phyloP scores from a whole-genome alignment of 2,888 invertebrate genomes.

The Drosophila emarginata region DNA sequence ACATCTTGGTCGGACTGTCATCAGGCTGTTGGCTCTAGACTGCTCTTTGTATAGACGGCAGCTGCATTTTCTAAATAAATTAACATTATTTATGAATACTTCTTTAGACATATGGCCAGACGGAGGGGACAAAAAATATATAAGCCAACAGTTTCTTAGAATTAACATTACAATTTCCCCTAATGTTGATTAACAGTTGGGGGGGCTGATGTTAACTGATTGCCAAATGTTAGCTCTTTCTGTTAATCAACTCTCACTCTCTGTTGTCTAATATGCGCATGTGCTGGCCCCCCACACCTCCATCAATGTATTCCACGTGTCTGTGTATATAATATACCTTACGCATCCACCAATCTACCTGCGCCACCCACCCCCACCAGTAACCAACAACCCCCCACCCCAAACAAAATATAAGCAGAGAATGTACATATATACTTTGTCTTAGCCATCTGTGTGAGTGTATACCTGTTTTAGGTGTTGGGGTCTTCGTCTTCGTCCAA shows the following conservation, averaged over 20 bases:
- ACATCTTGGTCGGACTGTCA: constrained; percentile 42
- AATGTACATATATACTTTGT: constrained; percentile 36
- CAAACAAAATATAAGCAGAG: constrained; percentile 38
- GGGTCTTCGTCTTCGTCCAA: constrained; percentile 50
- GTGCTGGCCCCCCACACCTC: constrained; percentile 53
- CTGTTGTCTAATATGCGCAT: constrained; percentile 47
- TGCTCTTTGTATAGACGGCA: constrained; percentile 11
- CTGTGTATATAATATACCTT: constrained; percentile 78
- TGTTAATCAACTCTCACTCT: constrained; percentile 16
- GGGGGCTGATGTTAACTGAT: not conserved
- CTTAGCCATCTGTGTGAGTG: constrained; percentile 41
- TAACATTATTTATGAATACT: constrained; percentile 48
- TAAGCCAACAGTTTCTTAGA: not conserved
- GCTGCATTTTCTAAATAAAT: constrained; percentile 45
- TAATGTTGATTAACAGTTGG: constrained; percentile 25
- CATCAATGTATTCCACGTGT: constrained; percentile 36
- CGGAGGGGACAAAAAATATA: not conserved
- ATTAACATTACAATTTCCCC: constrained; percentile 30
- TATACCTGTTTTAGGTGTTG: constrained; percentile 70
- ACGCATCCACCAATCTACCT: constrained; percentile 83
- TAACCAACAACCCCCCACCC: too few relatives aligned
- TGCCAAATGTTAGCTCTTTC: not conserved
- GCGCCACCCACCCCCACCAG: constrained; percentile 64
- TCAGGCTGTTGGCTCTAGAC: constrained; percentile 25
- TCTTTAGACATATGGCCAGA: constrained; percentile 15